Evolutionary conservation across 2,113 vertebrate genomes (phyloP).

Genomic region (Sialia sialis): DNA sequence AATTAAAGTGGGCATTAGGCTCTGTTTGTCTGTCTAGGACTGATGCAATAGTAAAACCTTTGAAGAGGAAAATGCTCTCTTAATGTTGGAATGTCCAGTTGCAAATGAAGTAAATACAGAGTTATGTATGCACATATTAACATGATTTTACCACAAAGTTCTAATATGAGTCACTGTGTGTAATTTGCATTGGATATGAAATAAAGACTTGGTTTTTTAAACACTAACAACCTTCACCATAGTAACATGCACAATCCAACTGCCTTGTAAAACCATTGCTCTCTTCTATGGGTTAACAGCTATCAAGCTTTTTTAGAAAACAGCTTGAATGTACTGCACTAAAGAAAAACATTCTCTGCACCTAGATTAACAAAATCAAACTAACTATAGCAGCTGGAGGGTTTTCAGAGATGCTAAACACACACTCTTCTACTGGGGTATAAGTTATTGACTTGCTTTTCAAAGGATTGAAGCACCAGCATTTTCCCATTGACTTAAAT

Average conservation of each 20-base stretch:
- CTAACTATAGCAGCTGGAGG: constrained; percentile 54
- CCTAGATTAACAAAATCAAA: constrained; percentile 54
- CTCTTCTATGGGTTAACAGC: constrained; percentile 32
- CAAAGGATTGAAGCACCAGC: constrained; percentile 51
- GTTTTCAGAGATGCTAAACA: constrained; percentile 56
- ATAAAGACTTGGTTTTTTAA: constrained; percentile 1
- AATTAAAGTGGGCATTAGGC: neutral
- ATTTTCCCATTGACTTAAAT: constrained; percentile 59
- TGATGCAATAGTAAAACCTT: neutral
- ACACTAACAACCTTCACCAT: constrained; percentile 46
- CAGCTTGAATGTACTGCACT: constrained; percentile 35
- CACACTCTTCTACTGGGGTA: neutral
- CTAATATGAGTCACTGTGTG: constrained; percentile 25
- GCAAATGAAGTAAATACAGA: neutral
- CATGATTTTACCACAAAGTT: neutral
- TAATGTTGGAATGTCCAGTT: neutral
- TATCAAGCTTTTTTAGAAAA: constrained; percentile 30
- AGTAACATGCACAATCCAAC: constrained; percentile 23
- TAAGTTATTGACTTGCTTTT: constrained; percentile 60
- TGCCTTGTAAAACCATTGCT: constrained; percentile 5
- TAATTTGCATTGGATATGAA: constrained; percentile 37
- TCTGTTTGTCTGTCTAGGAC: neutral
- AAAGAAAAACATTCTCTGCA: constrained; percentile 27
- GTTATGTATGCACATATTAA: neutral
- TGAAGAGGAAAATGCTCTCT: neutral